Percentiles rank a stretch among this genome's conserved stretches.
Conservation (phyloP, 2,888 invertebrate species). For the Leucozona laternaria region DNA sequence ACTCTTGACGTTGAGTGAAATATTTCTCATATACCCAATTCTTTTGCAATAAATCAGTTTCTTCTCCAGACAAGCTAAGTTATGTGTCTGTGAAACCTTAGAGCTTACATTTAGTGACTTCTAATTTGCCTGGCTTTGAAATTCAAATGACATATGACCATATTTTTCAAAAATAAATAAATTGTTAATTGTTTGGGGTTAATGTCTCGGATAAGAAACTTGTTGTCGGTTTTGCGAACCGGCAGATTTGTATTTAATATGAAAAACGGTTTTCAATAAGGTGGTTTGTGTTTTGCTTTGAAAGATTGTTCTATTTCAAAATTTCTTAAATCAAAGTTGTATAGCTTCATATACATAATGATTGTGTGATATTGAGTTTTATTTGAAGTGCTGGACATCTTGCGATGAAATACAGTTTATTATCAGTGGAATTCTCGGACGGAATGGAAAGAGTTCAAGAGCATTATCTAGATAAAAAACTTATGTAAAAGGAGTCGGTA, state of each 20-base stretch:
- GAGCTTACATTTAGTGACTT: background rate
- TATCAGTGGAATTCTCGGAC: no score
- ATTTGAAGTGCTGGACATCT: no score
- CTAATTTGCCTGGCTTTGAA: background rate
- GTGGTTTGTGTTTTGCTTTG: background rate
- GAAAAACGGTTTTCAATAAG: background rate
- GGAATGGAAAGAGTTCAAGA: no score
- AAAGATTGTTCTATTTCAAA: background rate
- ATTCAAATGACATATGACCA: background rate
- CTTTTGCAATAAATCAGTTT: conserved; percentile 2
- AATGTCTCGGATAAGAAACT: background rate
- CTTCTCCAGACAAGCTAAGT: background rate
- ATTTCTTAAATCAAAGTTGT: no score
- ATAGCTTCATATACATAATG: no score
- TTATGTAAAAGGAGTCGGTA: no score
- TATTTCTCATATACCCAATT: background rate
- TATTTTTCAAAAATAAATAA: background rate
- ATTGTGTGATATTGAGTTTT: no score
- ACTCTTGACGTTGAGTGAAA: conserved; percentile 33
- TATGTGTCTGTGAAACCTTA: background rate
- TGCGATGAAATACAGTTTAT: no score
- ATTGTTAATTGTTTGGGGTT: background rate
- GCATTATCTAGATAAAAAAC: no score
- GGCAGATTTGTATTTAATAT: background rate
- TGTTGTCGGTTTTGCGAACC: background rate